Evolutionary conservation across 1,140 invertebrate species (phyloP).

Genomic region (Gonatopus flavifemur): DNA sequence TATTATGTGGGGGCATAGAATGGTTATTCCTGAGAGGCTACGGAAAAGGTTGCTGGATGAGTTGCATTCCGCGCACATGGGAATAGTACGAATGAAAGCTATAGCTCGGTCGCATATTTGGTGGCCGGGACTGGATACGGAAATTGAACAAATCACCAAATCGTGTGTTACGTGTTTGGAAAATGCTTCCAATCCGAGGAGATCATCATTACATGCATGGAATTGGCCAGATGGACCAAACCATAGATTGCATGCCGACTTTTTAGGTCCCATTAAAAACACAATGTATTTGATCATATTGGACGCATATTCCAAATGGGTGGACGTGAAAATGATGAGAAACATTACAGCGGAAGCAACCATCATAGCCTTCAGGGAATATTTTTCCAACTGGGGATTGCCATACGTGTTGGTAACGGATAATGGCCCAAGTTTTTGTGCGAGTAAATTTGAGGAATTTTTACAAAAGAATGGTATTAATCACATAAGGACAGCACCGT

Average conservation of each 20-base stretch:
- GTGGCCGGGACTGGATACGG: conserved; percentile 41
- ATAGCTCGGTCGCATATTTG: conserved; percentile 36
- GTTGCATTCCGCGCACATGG: conserved; percentile 22
- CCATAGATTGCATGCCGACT: conserved; percentile 41
- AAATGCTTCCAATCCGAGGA: neutral
- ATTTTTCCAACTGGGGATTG: conserved; percentile 17
- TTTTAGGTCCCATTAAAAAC: conserved; percentile 38
- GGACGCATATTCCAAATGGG: conserved; percentile 52
- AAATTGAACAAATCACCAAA: conserved; percentile 29
- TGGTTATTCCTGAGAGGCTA: conserved; percentile 26
- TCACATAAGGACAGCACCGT: conserved; percentile 10
- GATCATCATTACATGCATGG: conserved; percentile 23
- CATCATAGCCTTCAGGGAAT: conserved; percentile 18
- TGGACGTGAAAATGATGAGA: conserved; percentile 7
- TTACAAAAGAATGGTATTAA: conserved; percentile 17
- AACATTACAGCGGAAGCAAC: neutral
- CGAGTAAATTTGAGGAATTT: conserved; percentile 19
- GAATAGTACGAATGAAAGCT: conserved; percentile 37
- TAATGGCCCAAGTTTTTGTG: conserved; percentile 16
- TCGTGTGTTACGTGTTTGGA: neutral
- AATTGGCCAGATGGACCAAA: conserved; percentile 4
- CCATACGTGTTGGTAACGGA: conserved; percentile 18
- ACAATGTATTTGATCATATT: conserved; percentile 43
- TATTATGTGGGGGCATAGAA: too few species aligned
- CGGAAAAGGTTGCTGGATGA: neutral